Percentiles rank a stretch among this genome's conserved stretches.
Evolutionary conservation across 92 coral and sea anemone genomes (phyloP).

Genomic region (Pocillopora meandrina): DNA sequence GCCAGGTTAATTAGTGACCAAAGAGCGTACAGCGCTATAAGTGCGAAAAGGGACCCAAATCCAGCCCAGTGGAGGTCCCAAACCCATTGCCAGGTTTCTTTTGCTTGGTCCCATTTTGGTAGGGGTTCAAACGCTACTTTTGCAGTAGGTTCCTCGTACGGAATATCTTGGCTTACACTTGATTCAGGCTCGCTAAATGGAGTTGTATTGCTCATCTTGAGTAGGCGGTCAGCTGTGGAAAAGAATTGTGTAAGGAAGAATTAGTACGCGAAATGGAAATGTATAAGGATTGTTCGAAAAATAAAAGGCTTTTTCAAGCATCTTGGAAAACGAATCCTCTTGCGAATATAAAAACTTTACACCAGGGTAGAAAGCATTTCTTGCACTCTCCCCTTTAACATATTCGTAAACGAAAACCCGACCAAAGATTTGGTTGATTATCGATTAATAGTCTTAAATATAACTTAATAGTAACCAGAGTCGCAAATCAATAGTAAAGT

Average conservation of each 20-base stretch:
- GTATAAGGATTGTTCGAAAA: too few species aligned
- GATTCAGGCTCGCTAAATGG: constrained; percentile 28
- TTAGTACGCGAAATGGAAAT: background rate
- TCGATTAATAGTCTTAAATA: too few species aligned
- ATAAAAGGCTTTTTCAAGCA: too few species aligned
- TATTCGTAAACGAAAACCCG: too few species aligned
- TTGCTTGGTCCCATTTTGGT: constrained; percentile 77
- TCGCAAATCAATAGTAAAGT: too few species aligned
- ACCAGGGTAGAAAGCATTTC: too few species aligned
- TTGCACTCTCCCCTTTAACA: too few species aligned
- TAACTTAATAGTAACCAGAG: too few species aligned
- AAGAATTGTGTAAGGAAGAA: background rate
- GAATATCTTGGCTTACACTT: background rate
- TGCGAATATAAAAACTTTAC: too few species aligned
- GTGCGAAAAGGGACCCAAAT: constrained; percentile 67
- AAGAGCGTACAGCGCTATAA: constrained; percentile 72
- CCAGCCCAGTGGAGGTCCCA: constrained; percentile 88
- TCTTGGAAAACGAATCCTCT: too few species aligned
- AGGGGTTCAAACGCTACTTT: constrained; percentile 66
- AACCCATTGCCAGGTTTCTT: constrained; percentile 73
- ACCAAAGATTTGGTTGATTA: too few species aligned
- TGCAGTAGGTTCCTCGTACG: constrained; percentile 1
- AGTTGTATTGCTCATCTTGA: constrained; percentile 14
- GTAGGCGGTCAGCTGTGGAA: background rate
- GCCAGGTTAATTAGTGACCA: constrained; percentile 68